A percentile compares a stretch with the other conserved stretches of the same genome.
phyloP scores from a whole-genome alignment of 2,888 invertebrate genomes.

The Corbicula japonica region DNA sequence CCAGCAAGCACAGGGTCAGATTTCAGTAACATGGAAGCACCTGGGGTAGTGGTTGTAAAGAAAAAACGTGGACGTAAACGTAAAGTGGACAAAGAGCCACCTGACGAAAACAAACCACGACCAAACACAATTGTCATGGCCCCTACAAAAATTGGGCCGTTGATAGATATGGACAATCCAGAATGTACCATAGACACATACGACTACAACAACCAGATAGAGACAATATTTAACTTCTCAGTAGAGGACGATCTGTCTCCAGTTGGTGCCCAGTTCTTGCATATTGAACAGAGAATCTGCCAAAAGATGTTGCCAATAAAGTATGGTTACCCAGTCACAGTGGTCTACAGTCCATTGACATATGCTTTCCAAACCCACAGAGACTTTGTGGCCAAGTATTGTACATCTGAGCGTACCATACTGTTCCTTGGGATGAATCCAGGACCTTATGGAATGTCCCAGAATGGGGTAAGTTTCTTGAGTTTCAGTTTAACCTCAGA shows the following conservation, averaged over 20 bases:
- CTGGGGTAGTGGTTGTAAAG: slow-evolving; percentile 34
- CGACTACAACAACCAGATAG: slow-evolving; percentile 63
- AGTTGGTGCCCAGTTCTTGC: slow-evolving; percentile 73
- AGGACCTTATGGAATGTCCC: slow-evolving; percentile 98
- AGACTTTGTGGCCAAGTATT: slow-evolving; percentile 91
- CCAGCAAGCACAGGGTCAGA: slow-evolving; percentile 59
- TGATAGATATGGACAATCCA: slow-evolving; percentile 61
- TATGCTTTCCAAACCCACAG: slow-evolving; percentile 94
- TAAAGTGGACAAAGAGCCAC: slow-evolving; percentile 62
- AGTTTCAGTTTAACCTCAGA: too few species aligned
- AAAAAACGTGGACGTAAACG: slow-evolving; percentile 65
- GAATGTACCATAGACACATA: slow-evolving; percentile 61
- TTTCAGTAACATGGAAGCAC: slow-evolving; percentile 27
- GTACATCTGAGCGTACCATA: slow-evolving; percentile 90
- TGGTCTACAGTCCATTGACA: slow-evolving; percentile 94
- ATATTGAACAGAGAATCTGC: slow-evolving; percentile 80
- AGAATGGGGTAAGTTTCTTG: slow-evolving; percentile 95
- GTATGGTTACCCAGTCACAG: slow-evolving; percentile 89
- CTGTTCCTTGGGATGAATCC: slow-evolving; percentile 98
- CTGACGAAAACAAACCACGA: slow-evolving; percentile 56
- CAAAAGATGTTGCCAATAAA: slow-evolving; percentile 87
- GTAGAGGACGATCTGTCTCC: slow-evolving; percentile 58
- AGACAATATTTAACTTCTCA: slow-evolving; percentile 61
- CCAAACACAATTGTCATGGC: slow-evolving; percentile 64
- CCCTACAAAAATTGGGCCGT: slow-evolving; percentile 53